phyloP scores from a whole-genome alignment of 1,140 invertebrate genomes.

The Phenacoccus solenopsis region DNA sequence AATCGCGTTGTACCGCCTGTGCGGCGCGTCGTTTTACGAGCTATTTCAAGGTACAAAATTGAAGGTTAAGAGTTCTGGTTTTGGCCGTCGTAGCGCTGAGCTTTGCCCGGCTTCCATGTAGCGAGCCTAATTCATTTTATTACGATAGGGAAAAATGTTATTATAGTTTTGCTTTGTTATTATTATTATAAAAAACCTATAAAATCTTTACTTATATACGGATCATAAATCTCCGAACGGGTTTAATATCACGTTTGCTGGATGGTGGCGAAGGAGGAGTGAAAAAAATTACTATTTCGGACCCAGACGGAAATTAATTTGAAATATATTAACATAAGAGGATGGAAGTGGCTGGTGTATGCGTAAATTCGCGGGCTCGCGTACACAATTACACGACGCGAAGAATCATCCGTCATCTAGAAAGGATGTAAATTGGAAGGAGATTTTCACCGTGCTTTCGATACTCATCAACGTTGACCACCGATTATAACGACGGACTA shows the following conservation, averaged over 20 bases:
- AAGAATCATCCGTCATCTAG: no score
- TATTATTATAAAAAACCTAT: constrained; percentile 18
- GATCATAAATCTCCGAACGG: constrained; percentile 16
- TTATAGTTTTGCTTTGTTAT: constrained; percentile 17
- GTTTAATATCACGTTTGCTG: constrained; percentile 15
- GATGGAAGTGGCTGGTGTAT: constrained; percentile 8
- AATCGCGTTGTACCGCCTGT: no score
- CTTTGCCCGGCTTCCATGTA: background rate
- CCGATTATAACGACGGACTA: background rate
- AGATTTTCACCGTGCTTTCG: no score
- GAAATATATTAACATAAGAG: constrained; percentile 12
- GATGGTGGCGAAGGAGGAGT: background rate
- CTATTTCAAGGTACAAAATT: constrained; percentile 15
- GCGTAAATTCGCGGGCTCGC: no score
- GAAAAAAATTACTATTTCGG: constrained; percentile 12
- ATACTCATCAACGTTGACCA: no score
- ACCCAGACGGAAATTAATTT: constrained; percentile 15
- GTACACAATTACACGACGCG: no score
- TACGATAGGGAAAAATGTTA: constrained; percentile 18
- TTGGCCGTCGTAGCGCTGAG: constrained; percentile 13
- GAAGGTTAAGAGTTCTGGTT: constrained; percentile 14
- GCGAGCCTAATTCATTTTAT: constrained; percentile 17
- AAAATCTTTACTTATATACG: constrained; percentile 18
- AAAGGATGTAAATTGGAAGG: no score
- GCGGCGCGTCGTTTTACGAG: constrained; percentile 10